Evolutionary conservation across 2,888 invertebrate genomes (phyloP), one percentile per base, ranked within the genome.

Genomic region (Nomada ruficornis): DNA sequence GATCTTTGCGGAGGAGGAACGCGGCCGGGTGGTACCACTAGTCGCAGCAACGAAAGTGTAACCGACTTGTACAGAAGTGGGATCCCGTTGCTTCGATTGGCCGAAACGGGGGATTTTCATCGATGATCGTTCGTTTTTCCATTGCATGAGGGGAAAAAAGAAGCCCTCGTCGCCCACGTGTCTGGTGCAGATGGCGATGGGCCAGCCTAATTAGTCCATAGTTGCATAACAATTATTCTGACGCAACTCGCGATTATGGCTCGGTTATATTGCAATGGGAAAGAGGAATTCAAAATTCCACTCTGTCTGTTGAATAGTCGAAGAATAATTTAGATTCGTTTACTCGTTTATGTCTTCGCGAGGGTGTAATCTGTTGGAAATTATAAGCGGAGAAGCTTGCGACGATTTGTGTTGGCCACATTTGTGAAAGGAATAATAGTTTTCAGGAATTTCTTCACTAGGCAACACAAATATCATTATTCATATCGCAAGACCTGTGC

Each of bases 1-100:
- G 76, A 79, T 85, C 72, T 63, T 68, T 60, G 69, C 63, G 71
- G 77, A 78, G 80, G 77, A 83, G 76, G 82, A 84, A 88, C 81
- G 72, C 81, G 80, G 85, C 26, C 85, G 87, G 89, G 87, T 91
- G 91, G 90, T 91, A 92, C 90, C 89, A 88, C 92, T 90, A 90
- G 91, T 90, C 91, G 91, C 91, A 90, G 87, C 88, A 91, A 92
- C 88, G 91, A 92, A 92, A 92, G 92, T 92, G 91, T 92, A 92
- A 92, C 90, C 90, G 89, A 89, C 82, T 85, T 72, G 89, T 83
- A 87, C 77, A 75, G 82, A 88, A 87, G 84, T 81, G 81, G 87
- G 84, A 83, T 73, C 67, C 69, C 69, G 64, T 70, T 67, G 52
- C 70, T 71, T 36, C 81, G 70, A 76, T 69, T 54, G 71, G 15